Conservation (phyloP, 2,113 vertebrate species). For the Carassius carassius region DNA sequence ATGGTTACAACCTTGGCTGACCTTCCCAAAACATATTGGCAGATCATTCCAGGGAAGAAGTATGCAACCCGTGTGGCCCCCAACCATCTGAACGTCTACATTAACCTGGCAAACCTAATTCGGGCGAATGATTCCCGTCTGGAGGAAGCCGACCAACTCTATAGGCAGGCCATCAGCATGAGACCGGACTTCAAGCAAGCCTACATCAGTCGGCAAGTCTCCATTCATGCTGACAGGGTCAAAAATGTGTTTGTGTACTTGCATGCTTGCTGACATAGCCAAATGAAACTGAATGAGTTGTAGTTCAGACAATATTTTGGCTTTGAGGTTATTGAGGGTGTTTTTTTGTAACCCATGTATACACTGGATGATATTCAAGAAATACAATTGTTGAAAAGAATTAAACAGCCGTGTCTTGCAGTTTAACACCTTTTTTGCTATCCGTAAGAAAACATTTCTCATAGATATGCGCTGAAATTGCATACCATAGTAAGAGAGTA, state of each 20-base stretch:
- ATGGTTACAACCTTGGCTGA: neutral
- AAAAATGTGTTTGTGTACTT: slow-evolving; percentile 16
- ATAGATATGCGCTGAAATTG: neutral
- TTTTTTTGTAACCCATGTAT: neutral
- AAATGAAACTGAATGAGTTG: neutral
- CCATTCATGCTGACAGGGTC: neutral
- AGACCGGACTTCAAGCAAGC: slow-evolving; percentile 98
- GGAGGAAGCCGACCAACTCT: slow-evolving; percentile 96
- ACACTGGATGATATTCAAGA: slow-evolving; percentile 6
- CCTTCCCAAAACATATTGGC: slow-evolving; percentile 29
- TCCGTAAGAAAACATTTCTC: slow-evolving; percentile 17
- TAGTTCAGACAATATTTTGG: slow-evolving; percentile 9
- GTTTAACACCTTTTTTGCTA: neutral
- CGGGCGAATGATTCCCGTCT: slow-evolving; percentile 91
- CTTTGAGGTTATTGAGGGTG: neutral
- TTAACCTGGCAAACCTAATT: slow-evolving; percentile 96
- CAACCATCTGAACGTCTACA: slow-evolving; percentile 98
- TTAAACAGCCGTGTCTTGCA: neutral
- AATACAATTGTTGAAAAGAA: neutral
- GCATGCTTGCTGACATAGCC: neutral
- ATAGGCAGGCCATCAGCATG: slow-evolving; percentile 98
- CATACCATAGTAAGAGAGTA: neutral
- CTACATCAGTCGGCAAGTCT: slow-evolving; percentile 93
- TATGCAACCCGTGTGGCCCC: slow-evolving; percentile 96
- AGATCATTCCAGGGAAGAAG: slow-evolving; percentile 98